These are phyloP conservation scores for Gadus chalcogrammus DNA, from an alignment of 2,113 vertebrate genomes.

Conservation along the genomic window DNA sequence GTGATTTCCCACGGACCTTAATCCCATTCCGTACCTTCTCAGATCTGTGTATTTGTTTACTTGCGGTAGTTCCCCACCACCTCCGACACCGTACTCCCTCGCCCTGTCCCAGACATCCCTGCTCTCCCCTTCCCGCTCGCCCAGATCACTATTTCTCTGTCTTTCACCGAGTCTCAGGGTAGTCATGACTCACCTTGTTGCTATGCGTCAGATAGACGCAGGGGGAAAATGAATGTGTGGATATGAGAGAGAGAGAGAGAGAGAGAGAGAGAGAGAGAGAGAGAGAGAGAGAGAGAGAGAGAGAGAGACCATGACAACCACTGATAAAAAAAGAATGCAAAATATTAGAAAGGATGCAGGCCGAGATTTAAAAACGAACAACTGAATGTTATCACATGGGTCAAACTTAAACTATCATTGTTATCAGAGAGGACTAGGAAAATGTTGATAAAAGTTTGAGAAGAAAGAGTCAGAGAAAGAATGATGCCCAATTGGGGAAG, in stretches of 20 bases:
- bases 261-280: neutral
- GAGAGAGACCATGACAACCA: no score
- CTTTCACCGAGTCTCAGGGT: neutral
- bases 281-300: neutral
- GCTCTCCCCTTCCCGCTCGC: neutral
- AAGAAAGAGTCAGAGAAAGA: neutral
- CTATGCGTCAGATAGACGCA: neutral
- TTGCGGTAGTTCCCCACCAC: no score
- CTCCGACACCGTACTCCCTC: no score
- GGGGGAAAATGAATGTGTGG: neutral
- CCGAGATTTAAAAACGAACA: no score
- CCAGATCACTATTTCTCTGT: neutral
- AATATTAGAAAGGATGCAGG: no score
- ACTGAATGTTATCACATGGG: no score
- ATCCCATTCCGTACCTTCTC: no score
- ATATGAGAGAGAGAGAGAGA: neutral
- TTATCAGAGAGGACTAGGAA: no score
- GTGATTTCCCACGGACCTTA: no score
- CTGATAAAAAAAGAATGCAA: no score
- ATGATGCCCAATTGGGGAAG: neutral
- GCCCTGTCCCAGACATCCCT: neutral
- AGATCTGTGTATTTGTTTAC: no score
- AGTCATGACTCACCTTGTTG: constrained; percentile 1
- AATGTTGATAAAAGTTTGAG: neutral
- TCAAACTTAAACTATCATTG: no score